phyloP scores from a whole-genome alignment of 2,113 vertebrate species.

The Hyperoodon ampullatus region DNA sequence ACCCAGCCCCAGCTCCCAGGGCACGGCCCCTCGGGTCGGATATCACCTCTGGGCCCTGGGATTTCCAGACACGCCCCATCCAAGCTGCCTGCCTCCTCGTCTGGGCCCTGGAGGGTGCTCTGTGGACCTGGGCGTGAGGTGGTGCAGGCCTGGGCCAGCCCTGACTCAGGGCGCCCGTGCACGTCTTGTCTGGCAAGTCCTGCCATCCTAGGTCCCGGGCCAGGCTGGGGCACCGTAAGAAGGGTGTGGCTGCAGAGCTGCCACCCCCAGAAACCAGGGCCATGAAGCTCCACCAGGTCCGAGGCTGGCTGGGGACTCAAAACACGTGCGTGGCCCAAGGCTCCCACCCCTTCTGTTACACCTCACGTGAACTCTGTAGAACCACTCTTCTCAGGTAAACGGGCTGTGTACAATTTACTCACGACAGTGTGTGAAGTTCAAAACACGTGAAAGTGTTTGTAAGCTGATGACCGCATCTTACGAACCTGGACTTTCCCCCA shows the following conservation, averaged over 20 bases:
- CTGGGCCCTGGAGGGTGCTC: neutral
- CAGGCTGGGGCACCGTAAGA: fast-evolving
- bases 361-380: neutral
- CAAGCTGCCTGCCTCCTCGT: neutral
- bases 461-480: neutral
- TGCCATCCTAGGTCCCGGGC: neutral
- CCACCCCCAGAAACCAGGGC: neutral
- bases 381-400: neutral
- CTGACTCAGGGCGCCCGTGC: neutral
- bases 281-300: neutral
- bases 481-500: neutral
- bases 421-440: neutral
- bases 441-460: neutral
- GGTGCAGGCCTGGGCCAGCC: neutral
- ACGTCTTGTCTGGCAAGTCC: neutral
- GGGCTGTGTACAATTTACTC: neutral
- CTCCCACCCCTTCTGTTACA: neutral
- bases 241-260: neutral
- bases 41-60: neutral
- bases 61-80: neutral
- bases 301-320: neutral
- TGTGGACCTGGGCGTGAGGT: neutral
- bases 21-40: neutral
- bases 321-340: neutral
- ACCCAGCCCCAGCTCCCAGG: neutral